Evolutionary conservation across 2,888 invertebrate species (phyloP).

Genomic region (Anthophora plumipes): DNA sequence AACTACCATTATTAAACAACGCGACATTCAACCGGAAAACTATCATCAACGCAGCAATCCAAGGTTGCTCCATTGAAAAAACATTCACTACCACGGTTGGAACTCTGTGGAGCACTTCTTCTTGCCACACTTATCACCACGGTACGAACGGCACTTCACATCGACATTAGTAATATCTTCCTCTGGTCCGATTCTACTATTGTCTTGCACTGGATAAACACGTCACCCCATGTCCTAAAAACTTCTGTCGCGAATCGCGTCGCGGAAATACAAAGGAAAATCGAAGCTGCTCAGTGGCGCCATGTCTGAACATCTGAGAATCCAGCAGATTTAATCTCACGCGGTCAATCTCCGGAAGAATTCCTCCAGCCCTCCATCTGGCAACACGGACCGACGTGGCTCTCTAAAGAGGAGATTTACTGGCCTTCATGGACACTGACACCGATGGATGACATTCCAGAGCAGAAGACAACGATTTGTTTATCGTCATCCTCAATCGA

Average conservation of each 20-base stretch:
- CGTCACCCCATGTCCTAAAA: conserved; percentile 56
- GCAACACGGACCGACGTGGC: conserved; percentile 15
- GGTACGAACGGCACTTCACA: conserved; percentile 11
- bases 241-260: conserved; percentile 44
- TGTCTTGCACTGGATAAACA: conserved; percentile 63
- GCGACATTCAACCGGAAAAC: no score
- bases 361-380: neutral
- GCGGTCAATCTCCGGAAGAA: neutral
- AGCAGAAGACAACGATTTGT: neutral
- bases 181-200: conserved; percentile 67
- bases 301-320: conserved; percentile 23
- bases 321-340: conserved; percentile 15
- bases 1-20: no score
- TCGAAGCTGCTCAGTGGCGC: neutral
- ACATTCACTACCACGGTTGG: conserved; percentile 42
- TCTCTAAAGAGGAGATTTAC: neutral
- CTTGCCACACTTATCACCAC: conserved; percentile 12
- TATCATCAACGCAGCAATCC: conserved; percentile 10
- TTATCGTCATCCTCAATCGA: neutral
- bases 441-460: neutral
- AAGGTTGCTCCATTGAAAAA: conserved; percentile 53
- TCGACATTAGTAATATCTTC: neutral
- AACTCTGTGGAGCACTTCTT: conserved; percentile 55
- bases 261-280: conserved; percentile 6
- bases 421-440: neutral